Base-by-base conservation (phyloP, 2,113 vertebrate species). In the Gambusia affinis region DNA sequence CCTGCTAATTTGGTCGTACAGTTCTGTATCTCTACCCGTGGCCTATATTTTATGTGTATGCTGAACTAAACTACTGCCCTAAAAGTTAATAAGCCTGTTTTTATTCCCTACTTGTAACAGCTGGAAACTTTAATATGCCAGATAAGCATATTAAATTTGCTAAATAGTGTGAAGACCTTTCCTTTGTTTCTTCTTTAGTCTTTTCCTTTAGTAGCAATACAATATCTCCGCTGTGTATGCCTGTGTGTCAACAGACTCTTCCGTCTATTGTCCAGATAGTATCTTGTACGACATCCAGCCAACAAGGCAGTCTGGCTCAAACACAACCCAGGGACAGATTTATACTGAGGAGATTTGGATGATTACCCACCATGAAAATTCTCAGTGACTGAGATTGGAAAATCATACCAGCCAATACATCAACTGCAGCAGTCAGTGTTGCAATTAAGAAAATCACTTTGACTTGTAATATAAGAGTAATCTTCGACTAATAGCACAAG, bases 301-400 rank as follows among this genome's bases (percentile, higher is more conserved):
- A 81, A 82, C 31, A 62, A 63, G 44, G 66, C 63, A 42, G 22
- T 28, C 72, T 86, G 79, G 72, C 73, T 76, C 64, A 66, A 69
- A 33, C 4, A 4, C 61, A 88, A 80, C 60, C 73, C 22, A 37
- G 57, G 79, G 81, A 81, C 82, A 84, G 80, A 85, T 90, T 87
- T 90, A 82, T 69, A 57, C 66, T 17, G 75, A 81, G 74, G 76
- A 83, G 81, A 84, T 83, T 85, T 88, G 88, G 87, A 88, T 70
- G 76, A 83, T 88, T 85, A 86, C 78, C 79, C 80, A 81, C 79
- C 66, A 86, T 85, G 67, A 79, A 89, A 72, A 70, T 75, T 71
- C 72, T 60, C 70, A 76, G 64, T 89, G 81, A 82, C 72, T 86
- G 76, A 82, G 65, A 82, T 69, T 78, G 73, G 81, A 86, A 84